phyloP scores from a whole-genome alignment of 2,113 vertebrate genomes.

The Rhagologus leucostigma region DNA sequence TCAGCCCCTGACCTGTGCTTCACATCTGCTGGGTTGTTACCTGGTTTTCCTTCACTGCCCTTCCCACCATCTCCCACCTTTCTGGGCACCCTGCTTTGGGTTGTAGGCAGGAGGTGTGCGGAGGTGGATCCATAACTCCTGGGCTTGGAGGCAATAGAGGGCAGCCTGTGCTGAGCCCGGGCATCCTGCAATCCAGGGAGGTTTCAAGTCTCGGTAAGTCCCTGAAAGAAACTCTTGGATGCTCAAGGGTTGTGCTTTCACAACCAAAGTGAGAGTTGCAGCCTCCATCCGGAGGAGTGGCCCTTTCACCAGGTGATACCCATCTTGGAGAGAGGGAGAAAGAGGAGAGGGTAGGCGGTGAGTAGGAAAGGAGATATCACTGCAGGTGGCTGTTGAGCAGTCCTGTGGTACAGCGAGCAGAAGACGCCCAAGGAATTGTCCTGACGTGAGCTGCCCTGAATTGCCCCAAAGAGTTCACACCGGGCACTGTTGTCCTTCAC shows the following conservation, averaged over 20 bases:
- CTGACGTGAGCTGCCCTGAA: constrained; percentile 25
- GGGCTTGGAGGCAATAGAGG: neutral
- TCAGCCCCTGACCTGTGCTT: neutral
- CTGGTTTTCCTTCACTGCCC: neutral
- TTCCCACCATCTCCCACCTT: neutral
- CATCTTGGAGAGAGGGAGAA: neutral
- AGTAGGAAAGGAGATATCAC: constrained; percentile 21
- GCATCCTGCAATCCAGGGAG: neutral
- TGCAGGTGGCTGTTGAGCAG: neutral
- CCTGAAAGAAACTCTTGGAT: constrained; percentile 9
- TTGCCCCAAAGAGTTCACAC: neutral
- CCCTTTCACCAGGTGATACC: constrained; percentile 47
- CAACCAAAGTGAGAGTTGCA: constrained; percentile 29
- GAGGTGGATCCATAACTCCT: neutral
- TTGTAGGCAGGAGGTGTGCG: neutral
- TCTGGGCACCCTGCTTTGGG: neutral
- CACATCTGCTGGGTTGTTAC: neutral
- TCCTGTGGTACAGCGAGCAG: neutral
- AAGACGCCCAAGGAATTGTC: neutral
- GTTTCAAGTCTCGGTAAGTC: neutral
- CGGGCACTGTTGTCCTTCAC: neutral
- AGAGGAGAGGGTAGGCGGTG: constrained; percentile 22
- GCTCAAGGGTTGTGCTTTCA: constrained; percentile 1
- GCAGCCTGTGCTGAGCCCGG: neutral
- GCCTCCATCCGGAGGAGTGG: neutral